Conservation (phyloP, 2,113 vertebrate species). For the Neogale vison region DNA sequence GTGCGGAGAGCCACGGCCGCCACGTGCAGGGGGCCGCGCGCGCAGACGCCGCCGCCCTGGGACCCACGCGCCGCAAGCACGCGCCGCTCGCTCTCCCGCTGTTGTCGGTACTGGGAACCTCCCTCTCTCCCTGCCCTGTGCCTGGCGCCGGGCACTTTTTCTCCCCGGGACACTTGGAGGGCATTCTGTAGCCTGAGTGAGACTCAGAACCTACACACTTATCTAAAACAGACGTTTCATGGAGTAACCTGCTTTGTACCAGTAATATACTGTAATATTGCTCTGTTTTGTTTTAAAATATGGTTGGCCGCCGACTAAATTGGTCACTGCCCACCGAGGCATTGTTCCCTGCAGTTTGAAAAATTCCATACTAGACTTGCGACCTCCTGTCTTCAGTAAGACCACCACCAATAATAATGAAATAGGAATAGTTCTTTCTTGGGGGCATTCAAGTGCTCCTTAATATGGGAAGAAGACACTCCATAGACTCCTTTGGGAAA, state of each 20-base stretch:
- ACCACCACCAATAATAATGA: neutral
- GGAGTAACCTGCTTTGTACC: neutral
- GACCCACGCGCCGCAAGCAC: neutral
- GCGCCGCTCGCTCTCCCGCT: accelerated
- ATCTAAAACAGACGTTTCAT: neutral
- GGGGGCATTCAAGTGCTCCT: neutral
- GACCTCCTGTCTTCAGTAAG: neutral
- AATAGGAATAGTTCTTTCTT: neutral
- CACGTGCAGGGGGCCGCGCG: neutral
- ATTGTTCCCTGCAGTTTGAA: neutral
- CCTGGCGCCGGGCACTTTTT: accelerated
- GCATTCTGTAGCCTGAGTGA: neutral
- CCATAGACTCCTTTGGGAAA: neutral
- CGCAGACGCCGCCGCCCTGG: accelerated
- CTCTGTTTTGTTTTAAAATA: neutral
- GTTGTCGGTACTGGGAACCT: accelerated
- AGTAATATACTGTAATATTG: neutral
- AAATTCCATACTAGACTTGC: neutral
- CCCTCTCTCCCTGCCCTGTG: neutral
- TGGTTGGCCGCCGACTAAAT: neutral
- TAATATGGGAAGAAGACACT: neutral
- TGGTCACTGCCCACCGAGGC: neutral
- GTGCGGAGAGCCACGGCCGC: accelerated
- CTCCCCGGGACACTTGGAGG: accelerated
- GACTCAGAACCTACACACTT: neutral